Evolutionary conservation across 1,140 invertebrate species (phyloP).

Genomic region (Palaemon carinicauda): DNA sequence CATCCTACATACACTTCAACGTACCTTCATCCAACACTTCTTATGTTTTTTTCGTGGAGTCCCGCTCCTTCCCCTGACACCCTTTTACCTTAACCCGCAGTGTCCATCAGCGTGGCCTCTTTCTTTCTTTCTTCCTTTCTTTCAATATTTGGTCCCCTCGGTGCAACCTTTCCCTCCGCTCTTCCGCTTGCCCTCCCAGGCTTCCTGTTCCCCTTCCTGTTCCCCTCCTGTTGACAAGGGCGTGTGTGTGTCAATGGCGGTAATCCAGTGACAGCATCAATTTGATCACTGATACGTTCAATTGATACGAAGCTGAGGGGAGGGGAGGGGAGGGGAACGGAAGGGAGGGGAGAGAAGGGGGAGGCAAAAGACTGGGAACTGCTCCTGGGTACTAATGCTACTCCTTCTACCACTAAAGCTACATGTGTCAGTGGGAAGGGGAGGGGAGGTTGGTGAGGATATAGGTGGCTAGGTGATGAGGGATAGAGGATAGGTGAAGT

Average conservation of each 20-base stretch:
- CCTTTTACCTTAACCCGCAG: background rate
- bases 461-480: background rate
- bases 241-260: slow-evolving; percentile 54
- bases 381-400: background rate
- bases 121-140: background rate
- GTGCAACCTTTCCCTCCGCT: background rate
- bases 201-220: background rate
- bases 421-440: background rate
- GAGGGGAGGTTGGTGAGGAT: background rate
- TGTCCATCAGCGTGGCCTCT: background rate
- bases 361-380: background rate
- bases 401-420: no score
- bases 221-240: slow-evolving; percentile 17
- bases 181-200: slow-evolving; percentile 3
- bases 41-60: background rate
- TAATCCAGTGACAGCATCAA: slow-evolving; percentile 52
- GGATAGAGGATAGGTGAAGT: background rate
- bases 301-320: slow-evolving; percentile 51
- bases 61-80: background rate
- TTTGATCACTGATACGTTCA: slow-evolving; percentile 57
- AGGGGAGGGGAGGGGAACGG: background rate
- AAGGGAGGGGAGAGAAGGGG: background rate
- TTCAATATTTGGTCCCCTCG: background rate
- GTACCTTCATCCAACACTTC: background rate
- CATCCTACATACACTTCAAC: background rate